Percentiles rank a stretch among this genome's conserved stretches.
Evolutionary conservation across 2,888 invertebrate genomes (phyloP).

Genomic region (Bellardia bayeri): DNA sequence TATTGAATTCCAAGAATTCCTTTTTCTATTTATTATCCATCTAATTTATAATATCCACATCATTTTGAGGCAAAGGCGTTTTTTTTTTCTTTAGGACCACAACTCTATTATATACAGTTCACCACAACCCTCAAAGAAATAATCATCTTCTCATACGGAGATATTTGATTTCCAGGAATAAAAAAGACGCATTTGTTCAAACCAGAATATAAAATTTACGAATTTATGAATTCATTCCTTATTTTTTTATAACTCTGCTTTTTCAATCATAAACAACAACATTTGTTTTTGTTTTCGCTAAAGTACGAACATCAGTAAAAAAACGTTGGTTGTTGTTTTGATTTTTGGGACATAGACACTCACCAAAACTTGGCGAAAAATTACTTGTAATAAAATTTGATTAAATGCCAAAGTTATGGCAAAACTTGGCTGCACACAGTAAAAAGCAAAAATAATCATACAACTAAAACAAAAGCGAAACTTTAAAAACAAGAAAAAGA

Average conservation of each 20-base stretch:
- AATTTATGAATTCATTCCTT: background rate
- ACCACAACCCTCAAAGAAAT: no score
- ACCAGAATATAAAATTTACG: no score
- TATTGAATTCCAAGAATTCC: no score
- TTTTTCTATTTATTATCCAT: no score
- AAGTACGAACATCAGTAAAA: slow-evolving; percentile 1
- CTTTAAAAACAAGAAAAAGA: slow-evolving; percentile 4
- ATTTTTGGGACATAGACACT: slow-evolving; percentile 50
- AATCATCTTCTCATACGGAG: no score
- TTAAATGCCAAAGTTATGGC: slow-evolving; percentile 71
- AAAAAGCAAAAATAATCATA: slow-evolving; percentile 3
- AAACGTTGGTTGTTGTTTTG: slow-evolving; percentile 56
- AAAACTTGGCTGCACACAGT: slow-evolving; percentile 44
- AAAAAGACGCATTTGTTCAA: no score
- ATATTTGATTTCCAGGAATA: no score
- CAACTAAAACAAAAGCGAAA: slow-evolving; percentile 9
- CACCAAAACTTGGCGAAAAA: slow-evolving; percentile 62
- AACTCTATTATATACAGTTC: no score
- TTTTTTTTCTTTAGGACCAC: no score
- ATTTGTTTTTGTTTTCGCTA: slow-evolving; percentile 26
- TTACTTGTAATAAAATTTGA: slow-evolving; percentile 70
- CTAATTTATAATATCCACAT: no score
- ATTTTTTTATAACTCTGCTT: background rate
- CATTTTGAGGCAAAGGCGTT: no score
- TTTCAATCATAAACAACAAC: slow-evolving; percentile 6